Evolutionary conservation across 1,140 invertebrate genomes (phyloP), one percentile per base, ranked within the genome.

Genomic region (Argopecten irradians): DNA sequence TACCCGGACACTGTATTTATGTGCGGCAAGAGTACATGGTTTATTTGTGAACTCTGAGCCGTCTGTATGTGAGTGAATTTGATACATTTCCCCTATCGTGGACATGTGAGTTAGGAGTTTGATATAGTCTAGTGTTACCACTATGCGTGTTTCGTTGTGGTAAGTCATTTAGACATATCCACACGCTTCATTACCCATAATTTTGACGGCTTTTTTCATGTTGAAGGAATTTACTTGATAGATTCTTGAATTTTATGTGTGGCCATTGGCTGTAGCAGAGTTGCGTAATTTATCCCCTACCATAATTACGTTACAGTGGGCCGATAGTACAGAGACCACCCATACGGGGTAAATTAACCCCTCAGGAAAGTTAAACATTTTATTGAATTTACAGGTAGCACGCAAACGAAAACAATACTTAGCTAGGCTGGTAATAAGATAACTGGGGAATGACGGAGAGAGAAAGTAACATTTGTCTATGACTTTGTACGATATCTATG

Each of bases 141-240:
- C 55, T 71, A 71, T 71, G 55, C 55, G 55, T 71, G 55, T 71
- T n/a, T 22, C 55, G 55, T 71, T 71, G 55, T n/a, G 55, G 55
- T 71, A 71, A 71, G 55, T 71, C 55, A 71, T 71, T 71, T 71
- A 71, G 55, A 71, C 55, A 71, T 71, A 71, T 71, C 55, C 55
- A 1, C 16, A 71, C 16, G 55, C 22, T 71, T 71, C 55, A 71
- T 71, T 71, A 71, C 55, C 55, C 55, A 71, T 71, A 71, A 71
- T 71, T 71, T 71, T 71, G 55, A 71, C 55, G 55, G 55, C 55
- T 71, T 71, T 71, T 71, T 71, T 71, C 55, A 71, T 71, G 55
- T 71, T 71, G 55, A 71, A 71, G 55, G 55, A 71, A 71, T 71
- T 71, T 71, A 28, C 55, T 71, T 71, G 55, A 71, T 71, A 71